A percentile compares a stretch with the other conserved stretches of the same genome.
Conservation (phyloP, 2,888 invertebrate genomes). For the Pterostichus niger region DNA sequence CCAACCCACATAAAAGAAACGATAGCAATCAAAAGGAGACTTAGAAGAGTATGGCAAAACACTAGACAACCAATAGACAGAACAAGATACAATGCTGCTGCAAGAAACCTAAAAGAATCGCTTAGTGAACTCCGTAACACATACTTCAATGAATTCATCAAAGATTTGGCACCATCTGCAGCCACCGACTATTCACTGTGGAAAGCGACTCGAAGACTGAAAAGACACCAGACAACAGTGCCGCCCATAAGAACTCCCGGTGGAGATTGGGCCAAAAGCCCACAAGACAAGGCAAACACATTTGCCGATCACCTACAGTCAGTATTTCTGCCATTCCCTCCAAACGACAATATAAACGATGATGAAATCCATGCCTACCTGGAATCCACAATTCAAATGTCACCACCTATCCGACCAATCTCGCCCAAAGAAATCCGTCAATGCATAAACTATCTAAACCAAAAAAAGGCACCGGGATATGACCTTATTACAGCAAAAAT, state of each 20-base stretch:
- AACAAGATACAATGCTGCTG: slow-evolving; percentile 11
- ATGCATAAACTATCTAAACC: background rate
- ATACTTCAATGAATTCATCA: slow-evolving; percentile 14
- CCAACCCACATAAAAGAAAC: slow-evolving; percentile 7
- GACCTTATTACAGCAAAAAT: background rate
- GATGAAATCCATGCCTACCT: background rate
- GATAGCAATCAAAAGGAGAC: slow-evolving; percentile 21
- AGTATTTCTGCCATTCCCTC: background rate
- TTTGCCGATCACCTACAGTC: background rate
- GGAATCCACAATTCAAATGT: background rate
- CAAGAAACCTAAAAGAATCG: slow-evolving; percentile 14
- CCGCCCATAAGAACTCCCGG: background rate
- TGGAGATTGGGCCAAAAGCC: background rate
- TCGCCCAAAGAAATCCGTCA: background rate
- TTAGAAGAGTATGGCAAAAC: slow-evolving; percentile 31
- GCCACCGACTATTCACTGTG: slow-evolving; percentile 17
- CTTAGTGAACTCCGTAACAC: background rate
- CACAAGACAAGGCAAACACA: slow-evolving; percentile 1
- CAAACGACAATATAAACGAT: background rate
- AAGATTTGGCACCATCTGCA: background rate
- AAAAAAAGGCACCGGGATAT: background rate
- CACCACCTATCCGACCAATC: background rate
- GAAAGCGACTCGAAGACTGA: background rate
- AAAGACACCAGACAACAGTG: background rate
- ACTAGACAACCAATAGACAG: slow-evolving; percentile 26